Percentiles rank a stretch among this genome's conserved stretches.
phyloP scores from a whole-genome alignment of 2,113 vertebrate species.

The Callipepla californica region DNA sequence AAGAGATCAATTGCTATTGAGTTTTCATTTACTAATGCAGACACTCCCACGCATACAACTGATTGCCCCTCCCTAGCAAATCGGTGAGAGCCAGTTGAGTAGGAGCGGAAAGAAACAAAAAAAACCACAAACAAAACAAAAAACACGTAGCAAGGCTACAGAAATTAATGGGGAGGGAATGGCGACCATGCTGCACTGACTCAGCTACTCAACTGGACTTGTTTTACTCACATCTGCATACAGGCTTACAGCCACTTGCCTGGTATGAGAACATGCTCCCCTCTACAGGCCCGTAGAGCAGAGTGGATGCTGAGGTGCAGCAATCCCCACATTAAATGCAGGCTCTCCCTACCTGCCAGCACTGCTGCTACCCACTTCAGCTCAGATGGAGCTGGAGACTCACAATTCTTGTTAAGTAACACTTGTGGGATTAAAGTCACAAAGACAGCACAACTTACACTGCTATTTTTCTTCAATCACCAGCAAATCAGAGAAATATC shows the following conservation, averaged over 20 bases:
- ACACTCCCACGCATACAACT: fast-evolving
- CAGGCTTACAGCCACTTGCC: neutral
- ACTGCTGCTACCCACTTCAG: neutral
- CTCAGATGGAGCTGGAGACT: neutral
- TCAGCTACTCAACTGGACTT: neutral
- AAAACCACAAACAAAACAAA: neutral
- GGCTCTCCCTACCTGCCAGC: neutral
- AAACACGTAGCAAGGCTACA: neutral
- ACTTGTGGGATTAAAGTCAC: neutral
- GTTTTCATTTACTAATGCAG: neutral
- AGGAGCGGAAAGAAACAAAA: neutral
- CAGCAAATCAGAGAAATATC: neutral
- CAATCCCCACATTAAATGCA: neutral
- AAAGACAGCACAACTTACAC: neutral
- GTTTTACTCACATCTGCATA: neutral
- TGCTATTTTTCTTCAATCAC: neutral
- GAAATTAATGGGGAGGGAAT: neutral
- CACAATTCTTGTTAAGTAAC: neutral
- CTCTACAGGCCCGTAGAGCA: neutral
- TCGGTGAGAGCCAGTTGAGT: neutral
- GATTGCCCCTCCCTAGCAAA: neutral
- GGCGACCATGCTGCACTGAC: neutral
- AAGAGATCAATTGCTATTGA: neutral
- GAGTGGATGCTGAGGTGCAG: neutral
- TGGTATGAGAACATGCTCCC: neutral